Evolutionary conservation across 2,888 invertebrate genomes (phyloP), one percentile per base, ranked within the genome.

Genomic region (Leptinotarsa juncta): DNA sequence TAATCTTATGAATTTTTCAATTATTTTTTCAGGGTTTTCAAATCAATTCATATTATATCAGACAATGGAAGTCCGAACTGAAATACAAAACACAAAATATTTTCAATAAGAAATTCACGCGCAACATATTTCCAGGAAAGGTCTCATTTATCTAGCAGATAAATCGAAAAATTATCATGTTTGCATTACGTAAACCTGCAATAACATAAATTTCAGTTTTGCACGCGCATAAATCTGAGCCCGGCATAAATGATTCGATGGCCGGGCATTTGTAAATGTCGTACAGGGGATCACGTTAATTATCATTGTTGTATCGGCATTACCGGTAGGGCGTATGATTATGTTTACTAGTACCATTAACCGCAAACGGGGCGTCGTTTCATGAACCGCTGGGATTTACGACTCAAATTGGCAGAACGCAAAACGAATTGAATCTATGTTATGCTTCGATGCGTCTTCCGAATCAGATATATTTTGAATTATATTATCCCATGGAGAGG

Each of bases 181-280:
- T 57, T 49, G 57, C 50, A 49, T 69, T 69, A 57, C 20, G 23
- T 18, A 57, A 20, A 48, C 32, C 69, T 57, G 48, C 57, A 57
- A 57, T 69, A 57, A 42, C 68, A 72, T 72, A 68, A 68, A 72
- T 72, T 72, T 51, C 32, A 62, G 65, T 72, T 72, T 69, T 69
- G 67, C 60, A 65, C 65, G 65, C 32, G 67, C 70, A 68, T 71
- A 74, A 67, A 74, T 77, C 65, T 62, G 70, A 77, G 79, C 78
- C 77, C 75, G 77, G 74, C 77, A 76, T 77, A 79, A 80, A 78
- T 78, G 78, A 79, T 79, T 72, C 77, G 71, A 70, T 75, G 78
- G 78, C 75, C 78, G 78, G 71, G 79, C 79, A 78, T 80, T 81
- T 77, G 78, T 78, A 77, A 76, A 75, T 77, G 71, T 68, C 60